phyloP scores from a whole-genome alignment of 2,113 vertebrate species.

The Lampris megalopsis region DNA sequence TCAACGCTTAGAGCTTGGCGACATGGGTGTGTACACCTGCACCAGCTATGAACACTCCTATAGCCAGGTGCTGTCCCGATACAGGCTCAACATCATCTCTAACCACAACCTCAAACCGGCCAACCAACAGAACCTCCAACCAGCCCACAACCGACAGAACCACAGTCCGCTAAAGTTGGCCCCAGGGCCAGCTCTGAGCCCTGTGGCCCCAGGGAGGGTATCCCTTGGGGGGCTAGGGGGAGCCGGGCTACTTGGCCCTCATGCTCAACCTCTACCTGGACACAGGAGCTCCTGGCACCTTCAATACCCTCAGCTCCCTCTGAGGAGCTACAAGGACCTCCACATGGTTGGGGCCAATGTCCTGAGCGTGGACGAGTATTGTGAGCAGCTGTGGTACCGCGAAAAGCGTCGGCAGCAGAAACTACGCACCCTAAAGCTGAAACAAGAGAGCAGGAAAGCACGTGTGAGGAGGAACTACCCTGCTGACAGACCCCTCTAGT shows the following conservation, averaged over 20 bases:
- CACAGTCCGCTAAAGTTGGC: conserved; percentile 5
- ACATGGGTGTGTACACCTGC: conserved; percentile 83
- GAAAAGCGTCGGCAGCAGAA: conserved; percentile 86
- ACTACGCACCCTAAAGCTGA: conserved; percentile 82
- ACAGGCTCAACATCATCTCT: conserved; percentile 81
- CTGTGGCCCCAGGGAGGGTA: not conserved
- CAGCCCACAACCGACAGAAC: not conserved
- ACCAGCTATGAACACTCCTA: conserved; percentile 79
- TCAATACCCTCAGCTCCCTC: conserved; percentile 41
- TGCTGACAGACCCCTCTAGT: conserved; percentile 32
- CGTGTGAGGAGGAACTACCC: conserved; percentile 84
- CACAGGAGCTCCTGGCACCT: conserved; percentile 52
- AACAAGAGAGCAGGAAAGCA: conserved; percentile 83
- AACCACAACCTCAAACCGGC: conserved; percentile 48
- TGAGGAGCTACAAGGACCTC: conserved; percentile 81
- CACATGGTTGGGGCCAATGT: conserved; percentile 68
- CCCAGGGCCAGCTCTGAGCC: not conserved
- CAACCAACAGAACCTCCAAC: conserved; percentile 13
- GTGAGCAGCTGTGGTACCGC: conserved; percentile 84
- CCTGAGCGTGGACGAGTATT: conserved; percentile 82
- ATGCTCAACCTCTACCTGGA: not conserved
- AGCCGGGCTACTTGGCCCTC: conserved; percentile 9
- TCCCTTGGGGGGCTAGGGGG: not conserved
- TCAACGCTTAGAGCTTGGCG: conserved; percentile 75
- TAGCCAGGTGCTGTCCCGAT: conserved; percentile 76